These are phyloP conservation scores for Conus ventricosus DNA, from an alignment of 1,140 invertebrate genomes.

Conservation along the genomic window DNA sequence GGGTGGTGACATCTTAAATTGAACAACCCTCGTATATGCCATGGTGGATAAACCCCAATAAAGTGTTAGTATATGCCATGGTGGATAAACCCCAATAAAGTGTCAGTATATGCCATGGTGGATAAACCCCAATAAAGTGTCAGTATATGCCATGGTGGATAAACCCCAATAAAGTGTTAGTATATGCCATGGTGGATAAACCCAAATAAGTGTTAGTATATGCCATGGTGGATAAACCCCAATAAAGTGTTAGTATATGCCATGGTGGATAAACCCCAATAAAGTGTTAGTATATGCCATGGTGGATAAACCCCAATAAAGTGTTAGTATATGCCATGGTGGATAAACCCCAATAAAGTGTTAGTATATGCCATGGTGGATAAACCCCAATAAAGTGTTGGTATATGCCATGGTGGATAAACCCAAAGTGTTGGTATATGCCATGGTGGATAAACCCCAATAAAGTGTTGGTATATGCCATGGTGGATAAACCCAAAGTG, in stretches of 20 bases:
- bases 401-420: background rate
- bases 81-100: too few species aligned
- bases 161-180: background rate
- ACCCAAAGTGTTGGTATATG: background rate
- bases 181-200: background rate
- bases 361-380: background rate
- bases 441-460: too few species aligned
- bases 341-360: too few species aligned
- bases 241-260: background rate
- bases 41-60: too few species aligned
- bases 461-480: background rate
- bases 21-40: too few species aligned
- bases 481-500: background rate
- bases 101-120: background rate
- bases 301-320: too few species aligned
- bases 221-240: too few species aligned
- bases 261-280: too few species aligned
- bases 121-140: too few species aligned
- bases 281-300: background rate
- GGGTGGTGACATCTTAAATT: too few species aligned
- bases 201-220: background rate
- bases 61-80: background rate
- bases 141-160: background rate
- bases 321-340: background rate
- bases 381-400: too few species aligned